These are phyloP conservation scores for Maniola hyperantus DNA, from an alignment of 2,888 invertebrate genomes.

Conservation along the genomic window DNA sequence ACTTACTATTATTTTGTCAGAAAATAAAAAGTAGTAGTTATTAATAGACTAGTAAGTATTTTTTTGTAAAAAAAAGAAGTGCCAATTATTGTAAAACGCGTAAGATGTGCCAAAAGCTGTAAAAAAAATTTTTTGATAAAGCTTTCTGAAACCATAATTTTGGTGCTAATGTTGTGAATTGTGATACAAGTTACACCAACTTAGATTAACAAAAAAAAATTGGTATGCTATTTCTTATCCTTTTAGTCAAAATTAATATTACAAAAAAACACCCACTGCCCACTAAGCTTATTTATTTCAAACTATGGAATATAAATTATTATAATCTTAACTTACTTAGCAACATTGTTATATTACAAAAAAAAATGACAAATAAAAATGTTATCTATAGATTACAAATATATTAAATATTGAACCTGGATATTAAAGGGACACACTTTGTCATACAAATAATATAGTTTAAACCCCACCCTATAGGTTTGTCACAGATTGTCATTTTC, in stretches of 20 bases:
- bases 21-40: not conserved
- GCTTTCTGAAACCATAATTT: slow-evolving; percentile 24
- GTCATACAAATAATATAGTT: not conserved
- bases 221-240: slow-evolving; percentile 44
- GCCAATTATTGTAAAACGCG: slow-evolving; percentile 32
- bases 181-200: slow-evolving; percentile 7
- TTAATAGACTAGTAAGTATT: not conserved
- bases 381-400: too few relatives aligned
- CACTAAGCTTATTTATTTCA: too few relatives aligned
- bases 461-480: not conserved
- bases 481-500: not conserved
- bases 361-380: too few relatives aligned
- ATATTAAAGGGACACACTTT: too few relatives aligned
- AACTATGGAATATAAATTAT: too few relatives aligned
- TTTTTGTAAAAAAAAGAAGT: slow-evolving; percentile 5
- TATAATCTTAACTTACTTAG: too few relatives aligned
- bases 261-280: too few relatives aligned
- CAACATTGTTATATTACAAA: too few relatives aligned
- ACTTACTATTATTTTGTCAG: not conserved
- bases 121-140: slow-evolving; percentile 32
- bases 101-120: slow-evolving; percentile 35
- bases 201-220: slow-evolving; percentile 21
- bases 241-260: slow-evolving; percentile 11
- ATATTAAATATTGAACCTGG: too few relatives aligned
- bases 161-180: slow-evolving; percentile 24